Evolutionary conservation across 2,797 vertebrate genomes (phyloP).

Genomic region (Macropus fuliginosus): DNA sequence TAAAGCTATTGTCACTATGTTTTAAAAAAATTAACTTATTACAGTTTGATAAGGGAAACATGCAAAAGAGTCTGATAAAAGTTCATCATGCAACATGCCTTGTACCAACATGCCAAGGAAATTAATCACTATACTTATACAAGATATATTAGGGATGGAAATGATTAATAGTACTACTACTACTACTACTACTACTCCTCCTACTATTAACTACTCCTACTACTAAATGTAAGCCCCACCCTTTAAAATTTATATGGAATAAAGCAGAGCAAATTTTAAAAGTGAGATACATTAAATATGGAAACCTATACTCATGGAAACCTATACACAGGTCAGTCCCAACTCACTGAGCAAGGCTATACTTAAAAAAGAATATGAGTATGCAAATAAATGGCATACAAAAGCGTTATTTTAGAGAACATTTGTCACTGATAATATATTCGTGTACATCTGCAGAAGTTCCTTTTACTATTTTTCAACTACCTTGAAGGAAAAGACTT

Average conservation of each 20-base stretch:
- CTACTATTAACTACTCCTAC: no score
- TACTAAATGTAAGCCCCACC: conserved; percentile 13
- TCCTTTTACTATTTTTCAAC: conserved; percentile 53
- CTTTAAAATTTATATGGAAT: background rate
- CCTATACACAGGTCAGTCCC: background rate
- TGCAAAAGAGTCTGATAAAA: conserved; percentile 55
- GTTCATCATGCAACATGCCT: conserved; percentile 76
- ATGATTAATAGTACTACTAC: conserved; percentile 24
- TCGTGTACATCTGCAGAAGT: conserved; percentile 13
- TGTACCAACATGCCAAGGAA: conserved; percentile 56
- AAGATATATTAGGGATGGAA: conserved; percentile 39
- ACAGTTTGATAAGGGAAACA: conserved; percentile 38
- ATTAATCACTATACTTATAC: conserved; percentile 6
- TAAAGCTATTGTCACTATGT: background rate
- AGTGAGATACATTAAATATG: background rate
- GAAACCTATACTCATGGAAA: background rate
- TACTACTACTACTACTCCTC: no score
- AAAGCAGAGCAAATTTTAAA: background rate
- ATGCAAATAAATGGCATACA: background rate
- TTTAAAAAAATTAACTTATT: conserved; percentile 13
- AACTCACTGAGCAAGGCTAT: background rate
- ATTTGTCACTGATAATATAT: conserved; percentile 14
- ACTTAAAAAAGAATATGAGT: conserved; percentile 12
- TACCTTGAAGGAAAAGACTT: background rate
- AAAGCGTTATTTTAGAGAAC: background rate